Evolutionary conservation across 2,888 invertebrate genomes (phyloP), one percentile per base, ranked within the genome.

Genomic region (Catocala sponsa): DNA sequence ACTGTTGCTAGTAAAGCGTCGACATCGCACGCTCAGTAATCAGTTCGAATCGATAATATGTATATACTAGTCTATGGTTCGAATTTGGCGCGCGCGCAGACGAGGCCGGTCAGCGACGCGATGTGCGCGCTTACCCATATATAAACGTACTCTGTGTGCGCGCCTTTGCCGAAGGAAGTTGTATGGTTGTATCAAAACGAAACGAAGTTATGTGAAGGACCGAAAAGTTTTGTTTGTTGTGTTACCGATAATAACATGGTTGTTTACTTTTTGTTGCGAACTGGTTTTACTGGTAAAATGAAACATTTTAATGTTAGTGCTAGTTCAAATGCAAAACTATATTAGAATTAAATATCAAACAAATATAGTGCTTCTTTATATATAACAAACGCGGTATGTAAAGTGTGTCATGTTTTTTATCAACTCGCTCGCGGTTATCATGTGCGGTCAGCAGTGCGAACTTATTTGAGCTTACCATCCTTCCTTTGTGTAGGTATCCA

Each of bases 71-170:
- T n/a, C n/a, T n/a, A n/a, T n/a, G n/a, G 90, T 93, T 93, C 87
- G 88, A 92, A 93, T 86, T 93, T 93, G 89, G 92, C 93, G 93
- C 91, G 92, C 93, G 93, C 91, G 89, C 82, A 68, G 74, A 70
- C 77, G 61, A 70, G 56, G 62, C 63, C 62, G 70, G 78, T 70
- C 66, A 86, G 78, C 82, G 78, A 84, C 83, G 82, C n/a, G n/a
- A n/a, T n/a, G n/a, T n/a, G n/a, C n/a, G n/a, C n/a, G n/a, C n/a
- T n/a, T n/a, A n/a, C n/a, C n/a, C n/a, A n/a, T n/a, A n/a, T n/a
- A n/a, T n/a, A n/a, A n/a, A n/a, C n/a, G n/a, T n/a, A n/a, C n/a
- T n/a, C n/a, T n/a, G n/a, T n/a, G n/a, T 84, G 81, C 84, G 86
- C 87, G 84, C 87, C 82, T 82, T 84, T 82, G 83, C 83, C 81